Conservation (phyloP, 2,113 vertebrate genomes). For the Alces alces region DNA sequence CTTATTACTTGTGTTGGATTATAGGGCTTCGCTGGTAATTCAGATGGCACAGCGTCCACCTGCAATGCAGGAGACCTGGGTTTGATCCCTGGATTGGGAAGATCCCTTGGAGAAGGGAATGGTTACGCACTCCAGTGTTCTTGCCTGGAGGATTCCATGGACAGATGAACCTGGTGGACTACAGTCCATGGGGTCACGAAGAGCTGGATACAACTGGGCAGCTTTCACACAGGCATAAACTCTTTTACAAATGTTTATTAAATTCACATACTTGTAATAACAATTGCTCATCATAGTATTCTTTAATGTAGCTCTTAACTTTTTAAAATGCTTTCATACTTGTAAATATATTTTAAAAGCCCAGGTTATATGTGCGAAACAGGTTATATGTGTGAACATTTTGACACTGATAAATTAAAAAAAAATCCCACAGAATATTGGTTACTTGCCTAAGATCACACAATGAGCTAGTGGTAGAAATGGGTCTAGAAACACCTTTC, state of each 20-base stretch:
- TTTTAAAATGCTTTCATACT: not conserved
- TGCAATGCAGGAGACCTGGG: not conserved
- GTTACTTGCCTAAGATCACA: not conserved
- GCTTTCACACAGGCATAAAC: not conserved
- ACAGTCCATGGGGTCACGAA: rapidly evolving
- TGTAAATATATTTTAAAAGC: not conserved
- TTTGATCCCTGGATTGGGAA: not conserved
- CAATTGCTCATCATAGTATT: not conserved
- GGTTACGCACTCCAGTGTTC: not conserved
- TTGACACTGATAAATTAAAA: not conserved
- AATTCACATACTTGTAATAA: not conserved
- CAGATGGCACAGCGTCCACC: not conserved
- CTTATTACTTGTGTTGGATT: not conserved
- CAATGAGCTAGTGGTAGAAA: not conserved
- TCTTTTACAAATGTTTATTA: not conserved
- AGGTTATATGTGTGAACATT: not conserved
- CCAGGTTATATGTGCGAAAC: not conserved
- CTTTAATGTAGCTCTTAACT: not conserved
- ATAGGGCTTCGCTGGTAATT: not conserved
- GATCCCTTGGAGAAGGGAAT: not conserved
- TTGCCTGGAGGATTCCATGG: not conserved
- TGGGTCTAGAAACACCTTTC: not conserved
- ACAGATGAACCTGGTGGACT: not conserved
- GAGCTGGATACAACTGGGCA: not conserved
- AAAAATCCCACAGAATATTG: not conserved